Base-by-base conservation (phyloP, 2,113 vertebrate species). In the Oostethus manadensis region DNA sequence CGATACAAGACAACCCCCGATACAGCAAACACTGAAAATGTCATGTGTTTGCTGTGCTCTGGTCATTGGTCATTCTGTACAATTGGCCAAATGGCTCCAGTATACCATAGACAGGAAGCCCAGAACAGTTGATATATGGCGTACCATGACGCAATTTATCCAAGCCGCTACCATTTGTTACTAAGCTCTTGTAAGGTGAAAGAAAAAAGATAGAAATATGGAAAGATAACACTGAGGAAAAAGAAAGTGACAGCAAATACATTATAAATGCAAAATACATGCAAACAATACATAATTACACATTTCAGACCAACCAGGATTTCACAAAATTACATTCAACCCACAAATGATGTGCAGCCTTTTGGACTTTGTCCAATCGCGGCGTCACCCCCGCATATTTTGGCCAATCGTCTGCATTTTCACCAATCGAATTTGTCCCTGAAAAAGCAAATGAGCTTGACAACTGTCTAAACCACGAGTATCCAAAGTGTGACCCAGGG, bases 1-100 rank as follows among this genome's bases (percentile, higher is more conserved):
- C 33, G 16, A 9, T 50, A 10, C 45, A 15, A 50, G 62, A 60
- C 61, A 66, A 46, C 47, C 17, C 44, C 53, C 57, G 68, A 68
- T 67, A 66, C 23, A 13, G 68, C 51, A 65, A 76, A 79, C 68
- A 82, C 10, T 48, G 50, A 67, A 51, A 54, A 75, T 76, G 71
- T 75, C 73, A 73, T 74, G 62, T 78, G 79, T 82, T 80, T 81
- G 73, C 76, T 44, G 61, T 64, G 56, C 58, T 70, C 56, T 55
- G 56, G 29, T 70, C 62, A 66, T 74, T 69, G 68, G 66, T 60
- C 40, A 48, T 46, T 48, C 47, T 63, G 33, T 62, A 45, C 47
- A 20, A 18, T 56, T 55, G 58, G 51, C 56, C n/a, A 50, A 65
- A 62, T 29, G 18, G 21, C 17, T 48, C 18, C 18, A 14, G 44